Base-by-base conservation (phyloP, 2,888 invertebrate species). In the Maniola hyperantus region DNA sequence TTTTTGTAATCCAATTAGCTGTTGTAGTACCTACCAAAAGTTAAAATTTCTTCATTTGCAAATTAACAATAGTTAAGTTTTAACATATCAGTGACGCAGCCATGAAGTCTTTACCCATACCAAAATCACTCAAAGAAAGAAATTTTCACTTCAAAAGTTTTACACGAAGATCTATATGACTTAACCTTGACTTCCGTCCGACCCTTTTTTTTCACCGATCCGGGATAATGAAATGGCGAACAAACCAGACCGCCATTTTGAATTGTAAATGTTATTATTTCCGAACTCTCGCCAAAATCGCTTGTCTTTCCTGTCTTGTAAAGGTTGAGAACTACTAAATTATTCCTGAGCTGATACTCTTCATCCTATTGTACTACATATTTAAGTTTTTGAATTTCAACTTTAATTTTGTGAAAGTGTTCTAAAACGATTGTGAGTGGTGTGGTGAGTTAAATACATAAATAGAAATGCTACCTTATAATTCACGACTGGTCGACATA, bases 261-360 rank as follows among this genome's bases (percentile, higher is more conserved):
- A 82, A 81, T 82, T 82, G 81, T 78, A 81, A 77, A 82, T 81
- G 78, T 81, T 80, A 80, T 80, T 80, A 78, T 79, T 77, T 76
- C 76, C 72, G 73, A 54, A 44, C 26, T 63, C 62, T 54, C 44
- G n/a, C 59, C 59, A 10, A 74, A 75, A 72, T 70, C 73, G 54
- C 68, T 57, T 65, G 60, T 62, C 48, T 59, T 59, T 57, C 51
- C 59, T 64, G 48, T 54, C 54, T 63, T 44, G 15, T 63, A 34
- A 44, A 54, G 6, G 39, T 54, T 63, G 18, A 36, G 60, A 18
- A 18, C 48, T 8, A 50, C 36, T 50, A 61, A 61, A 50, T 50
- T 50, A 61, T 61, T 61, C 36, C 36, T 50, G 33, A 59, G n/a
- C n/a, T n/a, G 50, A 36, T 20, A 20, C 18, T 18, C 39, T 48